These are phyloP conservation scores for Heterohyrax brucei DNA, from an alignment of 2,797 vertebrate genomes.

Conservation along the genomic window DNA sequence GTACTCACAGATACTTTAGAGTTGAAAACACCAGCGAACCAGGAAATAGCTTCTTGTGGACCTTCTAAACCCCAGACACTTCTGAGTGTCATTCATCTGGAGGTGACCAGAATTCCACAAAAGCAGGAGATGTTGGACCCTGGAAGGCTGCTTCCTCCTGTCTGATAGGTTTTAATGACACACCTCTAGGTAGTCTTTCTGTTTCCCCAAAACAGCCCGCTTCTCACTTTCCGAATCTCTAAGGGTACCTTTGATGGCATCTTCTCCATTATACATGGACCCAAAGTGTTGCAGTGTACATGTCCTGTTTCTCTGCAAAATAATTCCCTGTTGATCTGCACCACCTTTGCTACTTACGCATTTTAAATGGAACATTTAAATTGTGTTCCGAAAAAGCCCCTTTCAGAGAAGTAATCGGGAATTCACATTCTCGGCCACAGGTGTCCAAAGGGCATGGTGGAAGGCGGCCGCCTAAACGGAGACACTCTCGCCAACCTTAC, in stretches of 20 bases:
- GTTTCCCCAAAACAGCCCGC: neutral
- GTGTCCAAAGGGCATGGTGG: neutral
- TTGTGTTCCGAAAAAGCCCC: neutral
- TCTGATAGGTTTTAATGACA: neutral
- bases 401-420: neutral
- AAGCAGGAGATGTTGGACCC: accelerated
- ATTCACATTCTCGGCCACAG: neutral
- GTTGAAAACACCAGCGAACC: neutral
- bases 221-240: neutral
- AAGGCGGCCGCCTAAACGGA: neutral
- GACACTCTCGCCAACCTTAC: neutral
- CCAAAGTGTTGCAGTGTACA: neutral
- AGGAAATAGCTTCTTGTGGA: neutral
- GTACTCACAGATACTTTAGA: neutral
- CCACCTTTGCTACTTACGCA: neutral
- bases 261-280: slow-evolving; percentile 12
- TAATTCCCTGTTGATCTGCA: neutral
- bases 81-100: neutral
- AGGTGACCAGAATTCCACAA: accelerated
- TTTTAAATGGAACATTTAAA: neutral
- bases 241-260: neutral
- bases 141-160: accelerated
- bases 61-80: neutral
- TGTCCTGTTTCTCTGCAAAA: neutral
- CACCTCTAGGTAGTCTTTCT: neutral